Evolutionary conservation across 2,797 vertebrate species (phyloP).

Genomic region (Labeo calbasu): DNA sequence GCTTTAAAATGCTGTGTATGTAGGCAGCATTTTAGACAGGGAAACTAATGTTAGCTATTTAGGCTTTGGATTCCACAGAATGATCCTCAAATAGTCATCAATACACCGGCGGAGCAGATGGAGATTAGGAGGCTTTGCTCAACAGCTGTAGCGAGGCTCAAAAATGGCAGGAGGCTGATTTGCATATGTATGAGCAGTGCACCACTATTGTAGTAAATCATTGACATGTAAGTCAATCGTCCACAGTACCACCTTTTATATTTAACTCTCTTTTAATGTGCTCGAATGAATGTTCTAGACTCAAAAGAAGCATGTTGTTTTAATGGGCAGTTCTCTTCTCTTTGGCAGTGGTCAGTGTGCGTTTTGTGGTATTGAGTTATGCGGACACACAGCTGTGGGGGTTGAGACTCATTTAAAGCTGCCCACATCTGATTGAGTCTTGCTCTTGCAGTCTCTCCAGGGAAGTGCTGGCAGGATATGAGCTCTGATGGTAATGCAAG

Average conservation of each 20-base stretch:
- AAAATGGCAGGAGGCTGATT: constrained; percentile 28
- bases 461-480: constrained; percentile 41
- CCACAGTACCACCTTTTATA: constrained; percentile 21
- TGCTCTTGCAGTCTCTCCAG: constrained; percentile 28
- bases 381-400: constrained; percentile 20
- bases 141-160: constrained; percentile 13
- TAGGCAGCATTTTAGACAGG: neutral
- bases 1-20: neutral
- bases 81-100: neutral
- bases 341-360: neutral
- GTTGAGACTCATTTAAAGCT: constrained; percentile 34
- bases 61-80: neutral
- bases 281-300: neutral
- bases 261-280: constrained; percentile 3
- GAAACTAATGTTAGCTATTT: constrained; percentile 1
- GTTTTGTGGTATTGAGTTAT: constrained; percentile 26
- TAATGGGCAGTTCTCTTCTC: neutral
- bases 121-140: constrained; percentile 20
- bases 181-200: constrained; percentile 28
- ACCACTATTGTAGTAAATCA: constrained; percentile 27
- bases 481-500: constrained; percentile 45
- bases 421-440: constrained; percentile 22
- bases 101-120: constrained; percentile 20
- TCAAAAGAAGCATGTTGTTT: neutral
- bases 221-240: constrained; percentile 33